Percentiles rank a stretch among this genome's conserved stretches.
These are phyloP conservation scores for Thaleichthys pacificus DNA, from an alignment of 2,797 vertebrate species.

Conservation along the genomic window DNA sequence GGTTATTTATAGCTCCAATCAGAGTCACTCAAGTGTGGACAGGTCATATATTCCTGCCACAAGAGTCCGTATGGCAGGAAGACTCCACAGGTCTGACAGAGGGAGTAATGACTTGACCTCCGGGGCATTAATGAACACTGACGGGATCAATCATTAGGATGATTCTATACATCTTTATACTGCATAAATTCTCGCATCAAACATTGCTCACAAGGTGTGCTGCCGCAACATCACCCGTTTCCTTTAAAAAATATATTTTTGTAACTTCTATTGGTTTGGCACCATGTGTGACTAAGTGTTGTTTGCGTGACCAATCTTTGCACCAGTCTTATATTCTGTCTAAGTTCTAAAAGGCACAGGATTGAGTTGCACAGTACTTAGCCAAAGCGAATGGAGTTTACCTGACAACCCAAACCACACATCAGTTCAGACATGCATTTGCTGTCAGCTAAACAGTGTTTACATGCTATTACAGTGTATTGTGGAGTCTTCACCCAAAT, in stretches of 20 bases:
- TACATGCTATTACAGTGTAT: too few species aligned
- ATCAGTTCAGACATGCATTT: neutral
- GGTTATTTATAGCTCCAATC: constrained; percentile 50
- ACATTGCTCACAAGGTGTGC: neutral
- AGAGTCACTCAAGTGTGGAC: constrained; percentile 21
- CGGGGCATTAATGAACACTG: too few species aligned
- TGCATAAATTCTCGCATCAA: neutral
- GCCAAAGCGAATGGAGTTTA: neutral
- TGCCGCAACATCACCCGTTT: neutral
- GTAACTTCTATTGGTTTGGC: neutral
- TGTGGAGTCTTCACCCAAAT: neutral
- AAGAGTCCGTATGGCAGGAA: neutral
- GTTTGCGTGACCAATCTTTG: neutral
- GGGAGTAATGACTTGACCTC: too few species aligned
- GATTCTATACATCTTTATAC: neutral
- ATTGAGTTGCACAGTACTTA: too few species aligned
- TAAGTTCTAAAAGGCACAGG: neutral
- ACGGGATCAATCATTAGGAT: neutral
- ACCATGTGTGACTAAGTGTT: neutral
- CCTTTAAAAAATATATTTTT: neutral
- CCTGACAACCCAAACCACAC: neutral
- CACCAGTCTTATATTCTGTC: neutral
- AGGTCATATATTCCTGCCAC: constrained; percentile 26
- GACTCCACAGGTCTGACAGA: neutral
- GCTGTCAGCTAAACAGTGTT: neutral